A percentile compares a stretch with the other conserved stretches of the same genome.
Conservation (phyloP, 2,888 invertebrate genomes). For the Listrodromus nycthemerus region DNA sequence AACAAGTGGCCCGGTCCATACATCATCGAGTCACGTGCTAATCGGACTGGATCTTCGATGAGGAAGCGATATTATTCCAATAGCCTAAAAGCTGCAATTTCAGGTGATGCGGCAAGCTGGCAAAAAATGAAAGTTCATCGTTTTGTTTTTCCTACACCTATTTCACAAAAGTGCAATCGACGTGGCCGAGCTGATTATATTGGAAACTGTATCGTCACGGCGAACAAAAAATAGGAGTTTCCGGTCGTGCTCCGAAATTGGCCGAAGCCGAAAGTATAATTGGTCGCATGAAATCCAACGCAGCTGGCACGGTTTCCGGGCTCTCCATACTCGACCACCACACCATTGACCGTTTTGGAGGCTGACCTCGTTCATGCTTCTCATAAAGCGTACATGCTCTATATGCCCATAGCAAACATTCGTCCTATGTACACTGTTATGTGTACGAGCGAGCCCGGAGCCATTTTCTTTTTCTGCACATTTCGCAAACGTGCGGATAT, state of each 20-base stretch:
- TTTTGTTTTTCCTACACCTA: slow-evolving; percentile 16
- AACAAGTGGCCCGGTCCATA: no score
- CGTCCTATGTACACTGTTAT: slow-evolving; percentile 22
- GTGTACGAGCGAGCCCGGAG: slow-evolving; percentile 12
- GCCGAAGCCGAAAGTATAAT: slow-evolving; percentile 66
- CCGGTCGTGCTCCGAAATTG: slow-evolving; percentile 52
- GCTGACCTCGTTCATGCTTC: slow-evolving; percentile 51
- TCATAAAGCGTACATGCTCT: slow-evolving; percentile 20
- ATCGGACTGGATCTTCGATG: no score
- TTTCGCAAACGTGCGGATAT: slow-evolving; percentile 12
- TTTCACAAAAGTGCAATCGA: slow-evolving; percentile 42
- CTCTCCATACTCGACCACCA: slow-evolving; percentile 39
- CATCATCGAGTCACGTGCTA: no score
- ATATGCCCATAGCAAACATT: slow-evolving; percentile 6
- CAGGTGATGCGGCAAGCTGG: not conserved
- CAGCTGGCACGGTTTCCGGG: slow-evolving; percentile 57
- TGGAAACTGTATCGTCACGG: slow-evolving; percentile 47
- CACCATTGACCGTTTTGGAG: slow-evolving; percentile 33
- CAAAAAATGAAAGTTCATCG: not conserved
- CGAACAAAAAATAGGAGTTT: slow-evolving; percentile 41
- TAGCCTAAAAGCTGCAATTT: not conserved
- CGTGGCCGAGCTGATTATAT: slow-evolving; percentile 50
- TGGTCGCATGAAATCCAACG: slow-evolving; percentile 65
- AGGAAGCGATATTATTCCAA: not conserved
- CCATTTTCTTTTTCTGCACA: slow-evolving; percentile 39